Percentiles rank a stretch among this genome's conserved stretches.
phyloP scores from a whole-genome alignment of 2,797 vertebrate genomes.

The Xenopus petersii region DNA sequence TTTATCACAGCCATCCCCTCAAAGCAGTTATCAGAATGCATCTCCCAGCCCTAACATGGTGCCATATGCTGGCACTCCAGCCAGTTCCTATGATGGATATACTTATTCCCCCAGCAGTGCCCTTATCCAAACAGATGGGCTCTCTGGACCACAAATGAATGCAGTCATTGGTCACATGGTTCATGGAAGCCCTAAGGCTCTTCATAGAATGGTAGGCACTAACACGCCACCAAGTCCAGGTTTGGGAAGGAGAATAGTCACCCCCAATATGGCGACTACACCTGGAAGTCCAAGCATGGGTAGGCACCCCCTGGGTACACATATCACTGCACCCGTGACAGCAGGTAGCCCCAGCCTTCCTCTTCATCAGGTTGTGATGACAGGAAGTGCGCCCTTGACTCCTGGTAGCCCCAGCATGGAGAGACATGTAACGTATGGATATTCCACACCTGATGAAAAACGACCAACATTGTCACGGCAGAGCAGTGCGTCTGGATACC shows the following conservation, averaged over 20 bases:
- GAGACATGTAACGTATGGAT: constrained; percentile 80
- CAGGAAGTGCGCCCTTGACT: constrained; percentile 54
- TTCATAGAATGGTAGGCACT: constrained; percentile 92
- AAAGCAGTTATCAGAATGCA: constrained; percentile 63
- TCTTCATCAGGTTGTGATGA: constrained; percentile 59
- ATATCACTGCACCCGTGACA: constrained; percentile 53
- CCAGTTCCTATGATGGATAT: constrained; percentile 56
- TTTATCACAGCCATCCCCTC: constrained; percentile 69
- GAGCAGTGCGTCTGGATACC: constrained; percentile 92
- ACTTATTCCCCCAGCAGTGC: constrained; percentile 62
- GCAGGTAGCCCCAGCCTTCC: constrained; percentile 76
- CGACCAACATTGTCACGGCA: constrained; percentile 84
- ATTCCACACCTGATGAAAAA: constrained; percentile 83
- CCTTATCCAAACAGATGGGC: constrained; percentile 48
- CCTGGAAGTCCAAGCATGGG: constrained; percentile 65
- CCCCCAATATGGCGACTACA: constrained; percentile 49
- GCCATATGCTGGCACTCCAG: constrained; percentile 30
- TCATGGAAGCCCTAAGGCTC: constrained; percentile 76
- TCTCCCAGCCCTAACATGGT: constrained; percentile 60
- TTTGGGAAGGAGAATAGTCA: constrained; percentile 66
- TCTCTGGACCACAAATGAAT: constrained; percentile 63
- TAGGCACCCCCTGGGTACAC: constrained; percentile 57
- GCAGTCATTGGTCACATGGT: constrained; percentile 62
- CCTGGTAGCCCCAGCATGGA: constrained; percentile 83
- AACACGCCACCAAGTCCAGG: constrained; percentile 77